Percentiles rank a stretch among this genome's conserved stretches.
These are phyloP conservation scores for Alectura lathami DNA, from an alignment of 2,113 vertebrate genomes.

Conservation along the genomic window DNA sequence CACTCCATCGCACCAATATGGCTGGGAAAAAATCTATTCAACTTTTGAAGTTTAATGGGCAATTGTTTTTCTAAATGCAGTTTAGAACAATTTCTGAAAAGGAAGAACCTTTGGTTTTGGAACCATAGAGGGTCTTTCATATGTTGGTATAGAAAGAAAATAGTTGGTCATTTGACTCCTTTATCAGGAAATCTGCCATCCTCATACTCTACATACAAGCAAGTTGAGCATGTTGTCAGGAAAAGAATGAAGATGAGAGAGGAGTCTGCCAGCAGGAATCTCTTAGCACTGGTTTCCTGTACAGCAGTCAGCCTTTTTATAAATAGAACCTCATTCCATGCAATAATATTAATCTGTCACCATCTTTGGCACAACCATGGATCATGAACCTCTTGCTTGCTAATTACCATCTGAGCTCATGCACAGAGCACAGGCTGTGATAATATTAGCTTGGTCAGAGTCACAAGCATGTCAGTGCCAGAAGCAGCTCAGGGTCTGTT, in stretches of 20 bases:
- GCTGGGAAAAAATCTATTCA: not conserved
- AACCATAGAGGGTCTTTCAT: not conserved
- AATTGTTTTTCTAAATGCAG: not conserved
- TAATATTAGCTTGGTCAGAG: constrained; percentile 47
- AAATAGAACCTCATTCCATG: constrained; percentile 27
- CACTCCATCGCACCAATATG: not conserved
- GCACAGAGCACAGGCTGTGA: not conserved
- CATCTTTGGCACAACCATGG: not conserved
- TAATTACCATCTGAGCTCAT: constrained; percentile 33
- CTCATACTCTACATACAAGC: not conserved
- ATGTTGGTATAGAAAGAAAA: not conserved
- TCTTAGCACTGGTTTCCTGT: constrained; percentile 20
- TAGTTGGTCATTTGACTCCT: not conserved
- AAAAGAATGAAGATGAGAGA: constrained; percentile 19
- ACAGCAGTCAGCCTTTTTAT: constrained; percentile 30
- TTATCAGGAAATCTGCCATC: not conserved
- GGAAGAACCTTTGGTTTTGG: not conserved
- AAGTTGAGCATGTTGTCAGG: constrained; percentile 4
- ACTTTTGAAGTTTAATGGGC: not conserved
- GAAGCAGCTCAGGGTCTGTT: not conserved
- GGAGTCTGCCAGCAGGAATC: not conserved
- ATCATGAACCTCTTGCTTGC: not conserved
- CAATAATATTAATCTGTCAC: constrained; percentile 39
- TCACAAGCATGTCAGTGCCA: constrained; percentile 3
- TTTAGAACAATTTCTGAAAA: not conserved